Evolutionary conservation across 2,888 invertebrate species (phyloP), one percentile per base, ranked within the genome.

Genomic region (Drosophila mulleri): DNA sequence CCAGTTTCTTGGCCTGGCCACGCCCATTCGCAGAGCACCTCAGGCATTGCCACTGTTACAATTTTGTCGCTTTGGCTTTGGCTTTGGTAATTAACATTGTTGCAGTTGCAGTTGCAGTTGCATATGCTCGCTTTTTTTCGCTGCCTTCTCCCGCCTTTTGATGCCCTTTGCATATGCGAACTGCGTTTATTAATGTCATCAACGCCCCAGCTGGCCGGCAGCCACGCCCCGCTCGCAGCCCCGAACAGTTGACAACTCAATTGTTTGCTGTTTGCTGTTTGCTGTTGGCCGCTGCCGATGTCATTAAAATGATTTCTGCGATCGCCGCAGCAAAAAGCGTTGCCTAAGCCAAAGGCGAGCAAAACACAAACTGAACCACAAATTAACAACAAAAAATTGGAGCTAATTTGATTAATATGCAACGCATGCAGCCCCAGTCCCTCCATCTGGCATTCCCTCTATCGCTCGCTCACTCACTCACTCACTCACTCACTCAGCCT

Each of bases 341-440:
- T 67, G 70, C 76, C 83, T 83, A 83, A 84, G 75, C 81, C 69
- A 72, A 72, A 68, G 76, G 86, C 84, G 35, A 65, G 26, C 45
- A 59, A 47, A 59, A 18, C 37, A 18, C 47, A 23, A 58, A 56
- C 37, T 12, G 37, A 66, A 77, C 48, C 50, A 48, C 11, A 50
- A 80, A 83, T 14, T 37, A 54, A 74, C 2, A 16, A 9, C 6
- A 44, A 82, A 83, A 85, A 90, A 90, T 80, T 83, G 80, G 80
- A 82, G 82, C 87, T 86, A 88, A 91, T 90, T 90, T 90, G 90
- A 90, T 91, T 89, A 90, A 90, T 90, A 80, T 88, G 90, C 81
- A 78, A 78, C 69, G 75, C 79, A 77, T 70, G 66, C 75, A 69
- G 23, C 65, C 3, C 37, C 53, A 29, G 23, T 16, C 37, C 53